Evolutionary conservation across 2,113 vertebrate species (phyloP).

Genomic region (Hippocampus guttulatus): DNA sequence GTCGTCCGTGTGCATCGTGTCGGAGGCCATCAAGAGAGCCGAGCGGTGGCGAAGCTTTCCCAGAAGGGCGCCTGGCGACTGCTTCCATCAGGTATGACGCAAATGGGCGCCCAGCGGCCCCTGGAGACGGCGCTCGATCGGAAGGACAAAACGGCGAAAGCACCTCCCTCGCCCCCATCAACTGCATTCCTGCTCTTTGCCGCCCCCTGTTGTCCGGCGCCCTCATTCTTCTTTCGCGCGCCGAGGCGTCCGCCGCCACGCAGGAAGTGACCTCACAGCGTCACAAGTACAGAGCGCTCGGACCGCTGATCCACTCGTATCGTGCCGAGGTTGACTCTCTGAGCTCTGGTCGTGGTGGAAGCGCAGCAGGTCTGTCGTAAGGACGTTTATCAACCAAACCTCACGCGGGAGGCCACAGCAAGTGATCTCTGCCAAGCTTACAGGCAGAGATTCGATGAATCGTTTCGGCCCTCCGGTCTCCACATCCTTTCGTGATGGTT

Average conservation of each 20-base stretch:
- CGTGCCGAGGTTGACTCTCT: neutral
- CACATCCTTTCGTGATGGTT: too few species aligned
- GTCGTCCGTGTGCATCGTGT: constrained; percentile 90
- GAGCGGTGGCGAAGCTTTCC: constrained; percentile 79
- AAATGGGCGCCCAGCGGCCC: neutral
- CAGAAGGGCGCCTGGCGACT: constrained; percentile 69
- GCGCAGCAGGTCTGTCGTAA: too few species aligned
- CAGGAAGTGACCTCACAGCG: too few species aligned
- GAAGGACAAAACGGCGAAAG: neutral
- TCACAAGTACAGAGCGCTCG: too few species aligned
- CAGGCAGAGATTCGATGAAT: neutral
- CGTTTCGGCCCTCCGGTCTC: neutral
- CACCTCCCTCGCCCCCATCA: neutral
- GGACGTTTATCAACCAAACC: neutral
- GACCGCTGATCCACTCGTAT: too few species aligned
- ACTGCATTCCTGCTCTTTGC: neutral
- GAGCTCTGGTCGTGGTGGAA: too few species aligned
- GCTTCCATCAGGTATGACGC: constrained; percentile 93
- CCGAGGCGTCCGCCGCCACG: too few species aligned
- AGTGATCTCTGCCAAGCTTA: neutral
- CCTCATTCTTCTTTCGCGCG: too few species aligned
- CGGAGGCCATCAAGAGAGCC: constrained; percentile 89
- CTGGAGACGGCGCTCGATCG: too few species aligned
- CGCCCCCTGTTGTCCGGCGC: neutral
- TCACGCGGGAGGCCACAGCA: neutral